These are phyloP conservation scores for Otolemur garnettii DNA, from an alignment of 2,113 vertebrate genomes.

Conservation along the genomic window DNA sequence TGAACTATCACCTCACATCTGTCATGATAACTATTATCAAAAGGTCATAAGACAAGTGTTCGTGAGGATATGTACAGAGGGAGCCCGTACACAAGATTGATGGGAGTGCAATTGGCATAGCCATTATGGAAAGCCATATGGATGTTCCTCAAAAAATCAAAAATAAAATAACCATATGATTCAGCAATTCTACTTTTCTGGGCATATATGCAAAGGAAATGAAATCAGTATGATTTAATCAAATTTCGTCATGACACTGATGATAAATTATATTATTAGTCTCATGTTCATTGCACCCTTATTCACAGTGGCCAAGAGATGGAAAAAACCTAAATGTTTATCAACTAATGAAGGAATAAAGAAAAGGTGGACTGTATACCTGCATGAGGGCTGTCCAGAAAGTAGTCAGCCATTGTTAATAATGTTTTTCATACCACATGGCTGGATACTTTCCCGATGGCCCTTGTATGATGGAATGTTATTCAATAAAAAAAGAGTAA, in stretches of 20 bases:
- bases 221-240: not conserved
- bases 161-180: not conserved
- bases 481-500: not conserved
- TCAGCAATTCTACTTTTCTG: not conserved
- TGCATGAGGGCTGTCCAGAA: no score
- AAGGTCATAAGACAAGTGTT: not conserved
- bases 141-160: not conserved
- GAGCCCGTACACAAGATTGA: not conserved
- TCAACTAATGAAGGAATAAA: not conserved
- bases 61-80: not conserved
- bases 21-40: not conserved
- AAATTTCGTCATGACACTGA: no score
- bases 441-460: no score
- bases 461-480: not conserved
- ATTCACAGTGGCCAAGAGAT: not conserved
- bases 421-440: no score
- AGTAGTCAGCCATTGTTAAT: no score
- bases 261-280: no score
- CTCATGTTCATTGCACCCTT: not conserved
- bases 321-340: not conserved
- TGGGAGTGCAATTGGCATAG: not conserved
- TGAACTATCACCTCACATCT: not conserved
- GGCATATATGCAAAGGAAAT: not conserved
- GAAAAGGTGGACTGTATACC: not conserved
- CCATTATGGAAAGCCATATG: not conserved